Percentiles rank a stretch among this genome's conserved stretches.
phyloP scores from a whole-genome alignment of 2,113 vertebrate genomes.

The Pelvicachromis taeniatus region DNA sequence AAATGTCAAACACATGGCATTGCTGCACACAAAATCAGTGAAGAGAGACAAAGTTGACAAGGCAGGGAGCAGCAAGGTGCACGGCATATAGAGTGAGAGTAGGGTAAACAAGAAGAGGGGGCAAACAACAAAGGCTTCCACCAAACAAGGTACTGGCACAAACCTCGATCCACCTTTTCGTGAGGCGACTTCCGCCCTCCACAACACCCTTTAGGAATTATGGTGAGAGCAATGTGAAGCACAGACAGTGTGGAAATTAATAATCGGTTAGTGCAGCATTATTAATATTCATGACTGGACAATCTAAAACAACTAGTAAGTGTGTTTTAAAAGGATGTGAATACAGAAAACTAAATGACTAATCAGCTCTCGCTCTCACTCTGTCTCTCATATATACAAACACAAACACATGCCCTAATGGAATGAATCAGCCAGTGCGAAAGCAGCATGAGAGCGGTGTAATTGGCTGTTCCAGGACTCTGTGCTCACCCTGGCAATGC shows the following conservation, averaged over 20 bases:
- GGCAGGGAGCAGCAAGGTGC: conserved; percentile 25
- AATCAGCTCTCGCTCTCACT: background rate
- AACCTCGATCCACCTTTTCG: conserved; percentile 96
- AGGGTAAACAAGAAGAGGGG: background rate
- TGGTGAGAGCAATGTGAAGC: conserved; percentile 56
- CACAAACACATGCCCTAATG: background rate
- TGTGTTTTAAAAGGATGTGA: background rate
- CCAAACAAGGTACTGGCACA: conserved; percentile 48
- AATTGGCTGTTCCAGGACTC: conserved; percentile 28
- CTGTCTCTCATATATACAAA: background rate
- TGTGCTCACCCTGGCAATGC: conserved; percentile 86
- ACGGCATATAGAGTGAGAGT: conserved; percentile 20
- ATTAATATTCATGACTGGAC: background rate
- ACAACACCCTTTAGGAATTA: conserved; percentile 80
- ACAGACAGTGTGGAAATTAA: conserved; percentile 17
- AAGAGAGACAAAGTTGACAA: conserved; percentile 52
- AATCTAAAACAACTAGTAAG: conserved; percentile 2
- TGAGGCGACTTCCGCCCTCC: conserved; percentile 77
- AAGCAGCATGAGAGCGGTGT: conserved; percentile 15
- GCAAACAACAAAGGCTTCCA: conserved; percentile 23
- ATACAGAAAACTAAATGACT: background rate
- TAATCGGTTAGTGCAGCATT: conserved; percentile 5
- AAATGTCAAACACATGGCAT: conserved; percentile 42
- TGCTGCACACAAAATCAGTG: conserved; percentile 41
- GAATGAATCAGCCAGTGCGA: conserved; percentile 9